Conservation (phyloP, 2,113 vertebrate species). For the Crocuta crocuta region DNA sequence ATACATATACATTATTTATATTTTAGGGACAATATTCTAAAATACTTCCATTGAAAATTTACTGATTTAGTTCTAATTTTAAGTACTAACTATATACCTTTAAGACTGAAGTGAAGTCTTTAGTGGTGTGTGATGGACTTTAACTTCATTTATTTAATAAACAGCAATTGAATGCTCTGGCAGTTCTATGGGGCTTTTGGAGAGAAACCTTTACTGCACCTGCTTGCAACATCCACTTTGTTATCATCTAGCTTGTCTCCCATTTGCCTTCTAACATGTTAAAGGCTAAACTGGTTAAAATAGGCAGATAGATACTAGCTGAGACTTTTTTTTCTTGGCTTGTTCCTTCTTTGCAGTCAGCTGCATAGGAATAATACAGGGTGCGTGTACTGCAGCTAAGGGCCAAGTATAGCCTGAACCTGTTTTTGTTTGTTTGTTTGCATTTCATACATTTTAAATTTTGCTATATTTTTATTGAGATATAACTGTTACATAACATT, state of each 20-base stretch:
- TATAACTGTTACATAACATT: background rate
- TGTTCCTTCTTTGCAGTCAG: background rate
- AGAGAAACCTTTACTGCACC: background rate
- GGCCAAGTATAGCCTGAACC: accelerated
- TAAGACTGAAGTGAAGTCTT: background rate
- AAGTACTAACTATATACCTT: background rate
- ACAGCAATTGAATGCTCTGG: background rate
- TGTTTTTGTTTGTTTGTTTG: background rate
- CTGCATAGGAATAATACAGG: background rate
- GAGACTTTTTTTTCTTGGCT: background rate
- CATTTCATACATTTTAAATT: background rate
- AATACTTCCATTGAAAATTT: background rate
- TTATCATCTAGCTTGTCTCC: background rate
- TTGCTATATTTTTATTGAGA: background rate
- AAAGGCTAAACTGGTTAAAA: slow-evolving; percentile 29
- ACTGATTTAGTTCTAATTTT: background rate
- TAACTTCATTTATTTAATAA: background rate
- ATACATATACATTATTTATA: background rate
- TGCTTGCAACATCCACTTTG: background rate
- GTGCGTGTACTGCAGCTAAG: background rate
- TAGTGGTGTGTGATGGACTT: background rate
- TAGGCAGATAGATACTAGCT: background rate
- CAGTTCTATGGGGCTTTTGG: background rate
- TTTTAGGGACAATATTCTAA: background rate
- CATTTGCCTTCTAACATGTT: background rate